Base-by-base conservation (phyloP, 2,797 vertebrate genomes). In the Gymnopithys bicolor region DNA sequence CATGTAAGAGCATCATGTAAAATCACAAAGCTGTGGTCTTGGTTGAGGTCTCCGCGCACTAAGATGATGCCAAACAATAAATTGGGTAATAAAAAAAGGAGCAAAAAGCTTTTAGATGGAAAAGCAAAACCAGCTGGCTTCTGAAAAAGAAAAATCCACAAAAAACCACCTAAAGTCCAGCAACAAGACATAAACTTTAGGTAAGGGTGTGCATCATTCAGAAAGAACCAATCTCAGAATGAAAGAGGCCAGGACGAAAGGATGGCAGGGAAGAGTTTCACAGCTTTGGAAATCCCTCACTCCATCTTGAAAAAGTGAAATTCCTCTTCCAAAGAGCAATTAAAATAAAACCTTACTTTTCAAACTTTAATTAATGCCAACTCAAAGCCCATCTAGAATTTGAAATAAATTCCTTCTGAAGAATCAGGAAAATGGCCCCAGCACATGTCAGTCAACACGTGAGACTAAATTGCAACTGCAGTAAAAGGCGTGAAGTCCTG, bases 381-480 rank as follows among this genome's bases (percentile, higher is more conserved):
- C 9, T 73, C 30, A 62, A 84, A 28, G 4, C 6, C 13, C 32
- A 33, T 6, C 22, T 64, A 33, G 23, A 68, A 56, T 9, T 28
- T 33, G 32, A 80, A 85, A 74, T 52, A 19, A 59, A 37, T 32
- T 56, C 22, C 8, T 6, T 6, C 27, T 53, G 22, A 62, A 86
- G 49, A 70, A 68, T 4, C 2, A 4, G 55, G 62, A 30, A 59
- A 60, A 41, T 1, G 4, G 18, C 33, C 70, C 33, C 46, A 48
- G 49, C 32, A 82, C 28, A 55, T 2, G 2, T 7, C 10, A 52
- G 2, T 7, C 11, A 52, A 17, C 10, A 23, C 0, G 19, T 3
- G 22, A 45, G 39, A 25, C 22, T 28, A 39, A 82, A 62, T 3
- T 13, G 19, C 56, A 76, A 10, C 25, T 76, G 37, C 59, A 53